Evolutionary conservation across 2,113 vertebrate species (phyloP).

Genomic region (Oxygymnocypris stewartii): DNA sequence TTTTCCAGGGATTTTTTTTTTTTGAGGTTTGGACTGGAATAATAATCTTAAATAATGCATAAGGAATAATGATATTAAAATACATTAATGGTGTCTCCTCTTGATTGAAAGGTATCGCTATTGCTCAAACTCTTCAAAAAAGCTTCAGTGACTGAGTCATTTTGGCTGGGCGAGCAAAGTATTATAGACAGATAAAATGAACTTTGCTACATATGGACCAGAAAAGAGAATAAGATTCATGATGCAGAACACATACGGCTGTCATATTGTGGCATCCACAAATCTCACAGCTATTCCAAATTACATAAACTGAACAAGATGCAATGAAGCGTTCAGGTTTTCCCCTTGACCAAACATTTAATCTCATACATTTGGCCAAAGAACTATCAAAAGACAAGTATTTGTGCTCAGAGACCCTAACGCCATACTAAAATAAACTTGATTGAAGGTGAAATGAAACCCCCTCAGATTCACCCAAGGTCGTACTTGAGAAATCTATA

Average conservation of each 20-base stretch:
- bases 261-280: background rate
- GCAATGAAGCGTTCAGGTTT: background rate
- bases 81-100: background rate
- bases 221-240: slow-evolving; percentile 20
- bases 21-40: background rate
- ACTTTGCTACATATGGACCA: slow-evolving; percentile 19
- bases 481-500: background rate
- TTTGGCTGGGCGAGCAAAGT: background rate
- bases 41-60: slow-evolving; percentile 5
- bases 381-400: background rate
- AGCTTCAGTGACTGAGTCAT: background rate
- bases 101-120: background rate
- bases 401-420: background rate
- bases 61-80: slow-evolving; percentile 6
- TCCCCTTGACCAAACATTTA: background rate
- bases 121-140: background rate
- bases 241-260: background rate
- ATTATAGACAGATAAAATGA: background rate
- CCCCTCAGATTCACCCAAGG: background rate
- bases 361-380: background rate
- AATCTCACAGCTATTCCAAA: background rate
- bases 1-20: background rate
- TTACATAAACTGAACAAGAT: background rate
- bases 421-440: background rate
- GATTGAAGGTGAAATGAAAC: background rate